Base-by-base conservation (phyloP, 2,797 vertebrate species). In the Loris lydekkerianus region DNA sequence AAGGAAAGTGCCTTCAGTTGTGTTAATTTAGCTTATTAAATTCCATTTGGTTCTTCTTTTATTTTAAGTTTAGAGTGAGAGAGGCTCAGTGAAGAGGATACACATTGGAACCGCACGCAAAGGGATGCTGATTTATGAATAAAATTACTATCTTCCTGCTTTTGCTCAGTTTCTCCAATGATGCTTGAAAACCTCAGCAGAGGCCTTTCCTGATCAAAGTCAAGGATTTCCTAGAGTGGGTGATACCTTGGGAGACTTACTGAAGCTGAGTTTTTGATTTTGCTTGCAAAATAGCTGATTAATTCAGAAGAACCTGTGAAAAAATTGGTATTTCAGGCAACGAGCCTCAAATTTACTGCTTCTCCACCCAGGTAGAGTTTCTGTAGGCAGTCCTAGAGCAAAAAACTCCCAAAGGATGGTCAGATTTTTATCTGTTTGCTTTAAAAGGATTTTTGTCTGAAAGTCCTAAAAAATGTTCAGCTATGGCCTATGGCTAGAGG, bases 301-400 rank as follows among this genome's bases (percentile, higher is more conserved):
- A 7, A 31, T 34, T 75, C 31, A 21, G n/a, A 0, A 73, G 49
- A 34, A 37, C 10, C 40, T n/a, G 21, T 25, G 63, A 90, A n/a
- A 81, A 76, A 34, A 13, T 23, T 10, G 27, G 10, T 72, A 0
- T 77, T 37, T n/a, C 10, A 4, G 15, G 2, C 9, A 13, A 40
- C 4, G 7, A 10, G 13, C 40, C 29, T 46, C 34, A 4, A 10
- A 40, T 53, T 27, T 13, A 37, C 2, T 0, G 0, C n/a, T 69
- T 65, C 17, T 61, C 58, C 72, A 21, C 63, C 13, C 5, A 37
- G 60, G 10, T 10, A 20, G 58, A 5, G 2, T 25, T 21, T 40
- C 34, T 25, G 10, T 1, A 0, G 2, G 5, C 10, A 75, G 43
- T 21, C 25, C 60, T 34, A 34, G 40, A 49, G 3, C 1, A 15